Percentiles rank a stretch among this genome's conserved stretches.
Conservation (phyloP, 2,797 vertebrate species). For the Rhinogobio ventralis region DNA sequence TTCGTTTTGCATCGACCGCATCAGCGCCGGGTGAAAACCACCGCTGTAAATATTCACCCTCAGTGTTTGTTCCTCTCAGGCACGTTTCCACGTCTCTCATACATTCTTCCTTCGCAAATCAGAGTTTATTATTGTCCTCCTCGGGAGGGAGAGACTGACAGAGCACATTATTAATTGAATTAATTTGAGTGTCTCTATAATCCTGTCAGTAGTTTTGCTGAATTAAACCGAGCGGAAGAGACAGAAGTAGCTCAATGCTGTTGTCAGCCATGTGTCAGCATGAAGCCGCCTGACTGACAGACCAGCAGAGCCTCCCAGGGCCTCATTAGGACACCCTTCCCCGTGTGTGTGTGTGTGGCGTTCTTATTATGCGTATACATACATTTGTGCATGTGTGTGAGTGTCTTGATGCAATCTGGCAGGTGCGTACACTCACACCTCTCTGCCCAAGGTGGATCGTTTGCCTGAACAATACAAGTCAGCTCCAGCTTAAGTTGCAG, state of each 20-base stretch:
- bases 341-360: conserved; percentile 53
- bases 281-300: conserved; percentile 82
- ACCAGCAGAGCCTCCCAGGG: conserved; percentile 78
- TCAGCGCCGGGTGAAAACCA: background rate
- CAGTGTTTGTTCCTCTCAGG: background rate
- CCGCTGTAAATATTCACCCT: background rate
- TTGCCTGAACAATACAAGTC: conserved; percentile 62
- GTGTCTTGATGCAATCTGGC: conserved; percentile 26
- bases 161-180: conserved; percentile 38
- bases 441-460: conserved; percentile 44
- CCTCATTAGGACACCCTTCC: conserved; percentile 83
- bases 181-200: conserved; percentile 64
- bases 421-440: conserved; percentile 11
- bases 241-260: conserved; percentile 77
- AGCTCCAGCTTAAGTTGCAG: conserved; percentile 40
- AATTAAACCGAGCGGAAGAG: conserved; percentile 58
- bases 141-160: conserved; percentile 5
- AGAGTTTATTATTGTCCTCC: conserved; percentile 12
- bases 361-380: conserved; percentile 58
- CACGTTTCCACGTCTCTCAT: conserved; percentile 11
- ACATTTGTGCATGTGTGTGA: conserved; percentile 43
- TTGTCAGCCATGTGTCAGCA: conserved; percentile 82
- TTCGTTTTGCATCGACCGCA: background rate
- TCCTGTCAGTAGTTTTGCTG: conserved; percentile 58
- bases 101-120: conserved; percentile 21